Evolutionary conservation across 2,113 vertebrate species (phyloP), one percentile per base, ranked within the genome.

Genomic region (Halcyon senegalensis): DNA sequence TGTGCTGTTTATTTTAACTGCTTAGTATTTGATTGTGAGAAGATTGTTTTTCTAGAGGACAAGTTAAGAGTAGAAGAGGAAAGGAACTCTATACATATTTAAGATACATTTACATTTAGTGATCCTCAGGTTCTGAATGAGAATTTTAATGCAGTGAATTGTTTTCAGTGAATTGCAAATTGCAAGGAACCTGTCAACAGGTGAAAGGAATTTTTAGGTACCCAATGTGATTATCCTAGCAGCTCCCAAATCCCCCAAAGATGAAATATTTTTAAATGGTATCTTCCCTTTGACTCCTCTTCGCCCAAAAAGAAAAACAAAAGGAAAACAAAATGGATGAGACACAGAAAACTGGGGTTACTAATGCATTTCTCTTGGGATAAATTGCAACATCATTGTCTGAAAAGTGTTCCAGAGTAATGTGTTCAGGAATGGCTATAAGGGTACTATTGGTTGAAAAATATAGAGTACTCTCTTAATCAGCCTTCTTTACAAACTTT

Each of bases 261-360:
- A 56, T 67, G 7, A 48, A 84, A 16, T 89, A 53, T 35, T 77
- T 68, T 19, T 2, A 43, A 73, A 60, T 33, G 5, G 4, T 68
- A 2, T 62, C 18, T 72, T 48, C 27, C 33, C 15, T 85, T 44
- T 74, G 39, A 62, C 30, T 39, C 6, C 9, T 66, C 18, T 33
- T 16, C 44, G 25, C 7, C 12, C 31, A 4, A 27, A 73, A 68
- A 33, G 4, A 11, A 39, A 55, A 60, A 73, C 50, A 10, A 56
- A 53, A 84, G 16, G 19, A 46, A 51, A 72, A 64, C 51, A 67
- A 51, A 41, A 2, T 4, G 5, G 4, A 41, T 35, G 25, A n/a
- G 46, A 43, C 18, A 55, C 13, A 0, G 0, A 64, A 81, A 58
- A 16, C 16, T 85, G 11, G 11, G 7, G 12, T 44, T 66, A 55